A percentile compares a stretch with the other conserved stretches of the same genome.
Evolutionary conservation across 2,113 vertebrate species (phyloP).

Genomic region (Oncorhynchus keta): DNA sequence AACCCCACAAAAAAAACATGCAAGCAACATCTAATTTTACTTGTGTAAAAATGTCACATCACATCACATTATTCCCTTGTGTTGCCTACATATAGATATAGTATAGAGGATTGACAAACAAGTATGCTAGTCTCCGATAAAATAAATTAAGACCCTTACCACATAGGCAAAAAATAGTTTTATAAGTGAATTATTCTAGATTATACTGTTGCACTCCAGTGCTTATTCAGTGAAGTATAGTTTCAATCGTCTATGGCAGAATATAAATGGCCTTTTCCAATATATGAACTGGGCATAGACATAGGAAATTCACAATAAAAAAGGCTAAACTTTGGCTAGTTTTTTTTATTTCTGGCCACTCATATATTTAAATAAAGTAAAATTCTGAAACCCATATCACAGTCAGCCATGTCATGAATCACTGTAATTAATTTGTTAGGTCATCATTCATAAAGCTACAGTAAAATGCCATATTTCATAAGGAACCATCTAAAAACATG

Average conservation of each 20-base stretch:
- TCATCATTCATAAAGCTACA: neutral
- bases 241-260: no score
- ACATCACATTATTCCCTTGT: neutral
- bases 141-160: neutral
- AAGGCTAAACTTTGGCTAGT: neutral
- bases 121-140: neutral
- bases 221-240: no score
- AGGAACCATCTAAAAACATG: neutral
- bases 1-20: neutral
- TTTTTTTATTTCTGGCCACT: no score
- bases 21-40: neutral
- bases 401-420: neutral
- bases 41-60: no score
- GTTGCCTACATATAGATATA: neutral
- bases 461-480: neutral
- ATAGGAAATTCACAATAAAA: no score
- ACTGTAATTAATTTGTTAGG: neutral
- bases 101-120: neutral
- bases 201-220: no score
- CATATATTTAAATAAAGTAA: neutral
- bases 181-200: neutral
- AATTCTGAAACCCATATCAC: neutral
- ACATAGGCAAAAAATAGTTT: neutral
- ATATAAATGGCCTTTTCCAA: no score
- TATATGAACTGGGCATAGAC: no score